These are phyloP conservation scores for Oasisia sp. DNA, from an alignment of 2,888 invertebrate species.

Conservation along the genomic window DNA sequence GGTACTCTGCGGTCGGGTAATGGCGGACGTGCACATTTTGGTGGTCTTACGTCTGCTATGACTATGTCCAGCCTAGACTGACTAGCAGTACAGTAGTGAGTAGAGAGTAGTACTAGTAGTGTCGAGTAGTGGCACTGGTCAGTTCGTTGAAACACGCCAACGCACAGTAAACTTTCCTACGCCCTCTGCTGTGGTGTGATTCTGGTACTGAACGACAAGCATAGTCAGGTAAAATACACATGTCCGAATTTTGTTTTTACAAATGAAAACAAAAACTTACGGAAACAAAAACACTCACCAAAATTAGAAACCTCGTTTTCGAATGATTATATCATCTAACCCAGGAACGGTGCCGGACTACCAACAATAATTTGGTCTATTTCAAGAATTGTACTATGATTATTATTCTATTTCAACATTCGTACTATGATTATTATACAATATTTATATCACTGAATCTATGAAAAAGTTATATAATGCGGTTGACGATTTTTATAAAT, in stretches of 20 bases:
- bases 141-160: neutral
- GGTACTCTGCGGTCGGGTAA: no score
- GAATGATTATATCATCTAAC: neutral
- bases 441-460: no score
- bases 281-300: neutral
- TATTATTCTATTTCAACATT: no score
- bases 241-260: neutral
- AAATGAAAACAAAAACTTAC: neutral
- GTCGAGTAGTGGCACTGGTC: neutral
- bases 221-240: neutral
- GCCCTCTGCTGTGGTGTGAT: neutral
- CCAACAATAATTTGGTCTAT: neutral
- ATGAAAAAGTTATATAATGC: no score
- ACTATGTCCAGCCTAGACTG: no score
- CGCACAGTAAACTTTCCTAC: neutral
- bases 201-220: neutral
- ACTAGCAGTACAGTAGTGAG: no score
- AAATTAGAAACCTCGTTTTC: neutral
- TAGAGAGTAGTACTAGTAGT: no score
- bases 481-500: no score
- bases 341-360: neutral
- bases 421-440: no score
- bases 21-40: no score
- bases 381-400: no score
- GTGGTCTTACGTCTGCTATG: no score